These are phyloP conservation scores for Stenchaetothrips biformis DNA, from an alignment of 2,888 invertebrate genomes.

Conservation along the genomic window DNA sequence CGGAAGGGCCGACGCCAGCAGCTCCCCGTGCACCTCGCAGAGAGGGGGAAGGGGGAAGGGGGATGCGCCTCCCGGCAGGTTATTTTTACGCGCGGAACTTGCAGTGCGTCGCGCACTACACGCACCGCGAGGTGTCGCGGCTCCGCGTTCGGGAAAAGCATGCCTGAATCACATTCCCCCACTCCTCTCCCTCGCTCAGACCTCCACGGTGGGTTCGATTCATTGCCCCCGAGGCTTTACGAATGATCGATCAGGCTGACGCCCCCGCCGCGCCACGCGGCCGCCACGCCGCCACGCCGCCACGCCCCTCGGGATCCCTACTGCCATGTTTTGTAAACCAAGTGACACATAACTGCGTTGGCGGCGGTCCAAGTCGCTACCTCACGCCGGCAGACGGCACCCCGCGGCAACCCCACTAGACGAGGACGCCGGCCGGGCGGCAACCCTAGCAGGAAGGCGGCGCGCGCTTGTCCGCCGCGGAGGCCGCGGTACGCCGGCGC, in stretches of 20 bases:
- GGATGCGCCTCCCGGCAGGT: neutral
- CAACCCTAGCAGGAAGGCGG: too few relatives aligned
- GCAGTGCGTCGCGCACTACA: neutral
- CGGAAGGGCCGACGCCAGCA: too few relatives aligned
- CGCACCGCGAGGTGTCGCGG: too few relatives aligned
- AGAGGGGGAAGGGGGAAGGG: neutral
- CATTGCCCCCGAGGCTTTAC: neutral
- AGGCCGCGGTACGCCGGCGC: too few relatives aligned
- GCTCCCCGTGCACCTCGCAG: neutral
- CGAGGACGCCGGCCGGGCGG: too few relatives aligned
- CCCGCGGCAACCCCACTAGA: neutral
- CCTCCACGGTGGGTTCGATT: too few relatives aligned
- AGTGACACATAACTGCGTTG: conserved; percentile 9
- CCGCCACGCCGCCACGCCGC: neutral
- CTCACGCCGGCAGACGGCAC: neutral
- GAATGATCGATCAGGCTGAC: neutral
- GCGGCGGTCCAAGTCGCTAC: neutral
- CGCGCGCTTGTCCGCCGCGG: too few relatives aligned
- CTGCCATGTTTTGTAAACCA: conserved; percentile 23
- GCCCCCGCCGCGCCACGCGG: neutral
- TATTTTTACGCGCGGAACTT: conserved; percentile 23
- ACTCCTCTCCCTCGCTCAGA: too few relatives aligned
- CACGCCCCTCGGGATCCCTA: neutral
- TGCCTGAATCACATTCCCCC: too few relatives aligned
- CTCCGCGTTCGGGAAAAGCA: too few relatives aligned